Evolutionary conservation across 1,140 invertebrate genomes (phyloP), one percentile per base, ranked within the genome.

Genomic region (Pseudomyrmex cubaensis): DNA sequence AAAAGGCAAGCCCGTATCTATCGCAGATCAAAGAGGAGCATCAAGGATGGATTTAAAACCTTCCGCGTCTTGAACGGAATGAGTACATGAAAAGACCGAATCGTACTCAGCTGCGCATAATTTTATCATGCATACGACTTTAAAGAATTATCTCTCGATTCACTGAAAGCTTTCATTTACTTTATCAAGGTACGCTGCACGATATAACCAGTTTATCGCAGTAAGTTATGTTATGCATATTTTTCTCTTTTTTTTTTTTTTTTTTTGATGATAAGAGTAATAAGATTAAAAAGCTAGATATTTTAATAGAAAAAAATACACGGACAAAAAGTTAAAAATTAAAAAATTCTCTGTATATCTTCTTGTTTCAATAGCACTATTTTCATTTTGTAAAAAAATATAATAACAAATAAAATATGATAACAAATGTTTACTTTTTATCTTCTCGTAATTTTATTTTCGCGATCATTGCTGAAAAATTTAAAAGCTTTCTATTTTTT

Each of bases 21-120:
- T 72, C 44, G 52, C 10, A 48, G 66, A 78, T 78, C 76, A 80
- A 80, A 80, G 67, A 25, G 10, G 22, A 70, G 22, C 56, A 72
- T 61, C 54, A 35, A 50, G 15, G 66, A 72, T 80, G 54, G 12
- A 72, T 61, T 61, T 80, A 70, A 80, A 44, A 4, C 35, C 35
- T 12, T 70, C 0, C 35, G 46, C 20, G 10, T 70, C 54, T 59
- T 48, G 66, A 46, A 70, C 56, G 69, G 35, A 72, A n/a, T 44
- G 54, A 80, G 44, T 25, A 3, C n/a, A 59, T 50, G 20, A 50
- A 62, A 35, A 57, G 20, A 17, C 44, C 7, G 44, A 59, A 80
- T 59, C 15, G 25, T 25, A 13, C 17, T 20, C 9, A 80, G n/a
- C 20, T 80, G 44, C 20, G 22, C 54, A 70, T 35, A 70, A 80